Evolutionary conservation across 2,797 vertebrate genomes (phyloP).

Genomic region (Emydoidea blandingii): DNA sequence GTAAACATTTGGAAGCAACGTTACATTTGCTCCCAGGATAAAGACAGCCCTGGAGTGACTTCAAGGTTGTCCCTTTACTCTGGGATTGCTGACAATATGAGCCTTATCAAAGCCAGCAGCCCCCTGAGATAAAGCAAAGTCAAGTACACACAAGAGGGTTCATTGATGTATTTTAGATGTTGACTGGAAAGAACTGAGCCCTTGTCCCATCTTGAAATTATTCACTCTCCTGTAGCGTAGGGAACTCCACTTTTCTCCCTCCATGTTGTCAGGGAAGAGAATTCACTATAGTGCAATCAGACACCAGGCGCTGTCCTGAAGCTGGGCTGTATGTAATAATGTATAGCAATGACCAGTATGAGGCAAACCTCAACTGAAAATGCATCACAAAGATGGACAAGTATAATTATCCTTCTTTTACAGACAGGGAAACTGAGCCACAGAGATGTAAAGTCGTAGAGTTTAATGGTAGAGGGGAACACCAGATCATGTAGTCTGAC

Average conservation of each 20-base stretch:
- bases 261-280: neutral
- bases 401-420: rapidly evolving
- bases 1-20: neutral
- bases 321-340: neutral
- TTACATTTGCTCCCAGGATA: neutral
- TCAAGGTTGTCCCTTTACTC: neutral
- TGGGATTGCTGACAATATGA: neutral
- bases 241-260: neutral
- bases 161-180: neutral
- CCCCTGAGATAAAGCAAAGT: neutral
- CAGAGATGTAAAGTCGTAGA: neutral
- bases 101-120: neutral
- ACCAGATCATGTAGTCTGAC: neutral
- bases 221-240: neutral
- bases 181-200: neutral
- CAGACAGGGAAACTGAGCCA: rapidly evolving
- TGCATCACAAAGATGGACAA: neutral
- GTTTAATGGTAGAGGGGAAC: neutral
- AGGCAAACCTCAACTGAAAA: neutral
- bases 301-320: rapidly evolving
- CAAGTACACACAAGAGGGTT: neutral
- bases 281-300: neutral
- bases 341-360: neutral
- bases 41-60: neutral
- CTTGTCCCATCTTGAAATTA: neutral